Percentiles rank a stretch among this genome's conserved stretches.
phyloP scores from a whole-genome alignment of 2,113 vertebrate species.

The Melanerpes aurifrons region DNA sequence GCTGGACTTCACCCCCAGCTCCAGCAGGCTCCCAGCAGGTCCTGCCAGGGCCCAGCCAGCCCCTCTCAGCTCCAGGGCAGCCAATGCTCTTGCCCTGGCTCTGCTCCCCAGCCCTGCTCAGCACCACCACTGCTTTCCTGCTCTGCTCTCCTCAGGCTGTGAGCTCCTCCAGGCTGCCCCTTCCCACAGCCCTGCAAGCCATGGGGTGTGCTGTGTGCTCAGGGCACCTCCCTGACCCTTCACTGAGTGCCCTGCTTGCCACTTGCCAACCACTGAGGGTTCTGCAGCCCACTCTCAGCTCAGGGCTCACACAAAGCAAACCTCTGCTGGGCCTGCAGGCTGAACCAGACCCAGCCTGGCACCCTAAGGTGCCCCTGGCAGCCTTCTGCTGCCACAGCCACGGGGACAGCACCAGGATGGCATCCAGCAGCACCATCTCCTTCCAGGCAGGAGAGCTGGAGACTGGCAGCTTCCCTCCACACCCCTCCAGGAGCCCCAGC shows the following conservation, averaged over 20 bases:
- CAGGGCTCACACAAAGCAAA: not conserved
- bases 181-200: not conserved
- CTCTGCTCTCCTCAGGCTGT: not conserved
- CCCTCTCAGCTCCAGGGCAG: not conserved
- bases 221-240: not conserved
- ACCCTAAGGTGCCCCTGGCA: not conserved
- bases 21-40: not conserved
- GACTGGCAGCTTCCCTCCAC: not conserved
- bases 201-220: not conserved
- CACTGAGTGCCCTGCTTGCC: not conserved
- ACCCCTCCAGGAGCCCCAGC: not conserved
- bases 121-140: not conserved
- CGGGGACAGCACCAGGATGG: not conserved
- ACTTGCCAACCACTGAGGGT: not conserved
- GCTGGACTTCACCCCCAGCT: not conserved
- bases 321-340: not conserved
- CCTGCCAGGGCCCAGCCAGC: not conserved
- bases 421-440: not conserved
- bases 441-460: not conserved
- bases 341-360: not conserved
- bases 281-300: not conserved
- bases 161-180: not conserved
- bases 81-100: not conserved
- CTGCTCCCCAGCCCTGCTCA: not conserved
- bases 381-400: fast-evolving